Base-by-base conservation (phyloP, 2,888 invertebrate genomes). In the Lepidochrysops patricia region DNA sequence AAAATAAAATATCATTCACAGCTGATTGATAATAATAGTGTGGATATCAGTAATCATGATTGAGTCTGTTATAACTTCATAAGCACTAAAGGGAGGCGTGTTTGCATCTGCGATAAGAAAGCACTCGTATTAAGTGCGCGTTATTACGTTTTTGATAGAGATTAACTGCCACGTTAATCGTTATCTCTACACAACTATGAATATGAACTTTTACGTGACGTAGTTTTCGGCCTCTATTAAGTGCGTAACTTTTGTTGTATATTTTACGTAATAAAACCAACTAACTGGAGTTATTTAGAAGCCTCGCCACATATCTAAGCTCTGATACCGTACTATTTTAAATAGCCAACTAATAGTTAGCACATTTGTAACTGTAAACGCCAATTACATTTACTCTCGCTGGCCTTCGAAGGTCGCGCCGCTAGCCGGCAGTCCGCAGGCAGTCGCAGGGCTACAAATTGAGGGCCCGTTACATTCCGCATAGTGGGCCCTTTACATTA, bases 401-500 rank as follows among this genome's bases (percentile, higher is more conserved):
- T 27, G 43, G 29, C 27, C 19, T 26, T 13, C 23, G 7, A 57
- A 57, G 43, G 26, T 43, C 43, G 19, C 23, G 19, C 57, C 57
- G 57, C 43, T 57, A 43, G 57, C 26, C 50, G 50, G n/a, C 26
- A 7, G 29, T 29, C 25, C 12, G 23, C 29, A 65, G 61, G 62
- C 50, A 35, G 57, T 56, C 48, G 48, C 34, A 58, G 65, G 61
- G 63, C 61, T 61, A 63, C 65, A 64, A 67, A 67, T 63, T 65
- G 60, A 59, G 63, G 37, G 12, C 57, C 68, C 69, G 69, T 68
- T 70, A 68, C 66, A 68, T 66, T 65, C 66, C 66, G 56, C 50
- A 60, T 62, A 37, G 64, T 62, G 67, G 68, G 13, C 9, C 43
- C 3, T 0, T 43, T 43, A 4, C 9, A 23, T 43, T 19, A 3